Percentiles rank a stretch among this genome's conserved stretches.
These are phyloP conservation scores for Hirundichthys speculiger DNA, from an alignment of 2,113 vertebrate genomes.

Conservation along the genomic window DNA sequence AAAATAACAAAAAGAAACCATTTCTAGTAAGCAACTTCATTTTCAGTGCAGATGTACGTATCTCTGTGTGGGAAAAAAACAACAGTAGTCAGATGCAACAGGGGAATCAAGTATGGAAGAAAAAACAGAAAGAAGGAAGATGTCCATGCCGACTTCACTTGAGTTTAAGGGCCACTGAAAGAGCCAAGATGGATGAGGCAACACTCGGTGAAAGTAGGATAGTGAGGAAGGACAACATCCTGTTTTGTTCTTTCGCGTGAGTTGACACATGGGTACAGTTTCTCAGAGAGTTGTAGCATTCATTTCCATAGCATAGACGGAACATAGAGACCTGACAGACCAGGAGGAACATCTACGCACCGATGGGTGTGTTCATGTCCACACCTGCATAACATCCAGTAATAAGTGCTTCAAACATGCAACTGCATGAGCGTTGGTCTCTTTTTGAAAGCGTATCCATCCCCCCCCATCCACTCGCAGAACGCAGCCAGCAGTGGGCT, in stretches of 20 bases:
- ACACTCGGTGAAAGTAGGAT: slow-evolving; percentile 35
- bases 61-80: too few relatives aligned
- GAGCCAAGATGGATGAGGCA: slow-evolving; percentile 36
- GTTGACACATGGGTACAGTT: slow-evolving; percentile 53
- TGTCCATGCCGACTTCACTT: slow-evolving; percentile 50
- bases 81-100: too few relatives aligned
- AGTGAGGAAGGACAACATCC: slow-evolving; percentile 34
- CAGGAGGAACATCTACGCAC: slow-evolving; percentile 2
- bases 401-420: slow-evolving; percentile 25
- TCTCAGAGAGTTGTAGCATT: slow-evolving; percentile 56
- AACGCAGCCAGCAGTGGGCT: slow-evolving; percentile 49
- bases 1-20: neutral
- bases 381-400: slow-evolving; percentile 11
- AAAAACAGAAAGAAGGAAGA: slow-evolving; percentile 40
- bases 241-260: slow-evolving; percentile 62
- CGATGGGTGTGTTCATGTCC: slow-evolving; percentile 3
- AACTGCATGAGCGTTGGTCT: slow-evolving; percentile 9
- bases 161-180: slow-evolving; percentile 37
- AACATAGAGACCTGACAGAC: slow-evolving; percentile 41
- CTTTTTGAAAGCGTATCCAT: slow-evolving; percentile 44
- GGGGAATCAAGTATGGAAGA: slow-evolving; percentile 6
- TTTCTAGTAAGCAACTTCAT: too few relatives aligned
- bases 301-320: slow-evolving; percentile 57
- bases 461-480: slow-evolving; percentile 34
- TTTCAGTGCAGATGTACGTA: too few relatives aligned